phyloP scores from a whole-genome alignment of 2,113 vertebrate genomes.

The Nannospalax galili region DNA sequence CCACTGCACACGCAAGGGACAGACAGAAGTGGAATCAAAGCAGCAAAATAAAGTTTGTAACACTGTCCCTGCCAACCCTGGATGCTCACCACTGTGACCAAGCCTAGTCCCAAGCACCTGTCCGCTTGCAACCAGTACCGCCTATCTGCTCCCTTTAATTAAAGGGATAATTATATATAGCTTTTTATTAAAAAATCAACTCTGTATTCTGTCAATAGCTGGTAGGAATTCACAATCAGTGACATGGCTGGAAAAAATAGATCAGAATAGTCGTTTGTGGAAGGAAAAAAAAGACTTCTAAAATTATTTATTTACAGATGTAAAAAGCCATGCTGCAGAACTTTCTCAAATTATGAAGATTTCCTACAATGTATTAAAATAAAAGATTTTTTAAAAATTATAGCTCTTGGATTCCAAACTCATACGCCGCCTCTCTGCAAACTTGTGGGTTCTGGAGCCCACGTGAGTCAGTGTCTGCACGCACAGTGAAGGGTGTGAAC shows the following conservation, averaged over 20 bases:
- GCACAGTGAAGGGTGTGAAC: constrained; percentile 90
- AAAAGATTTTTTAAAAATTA: constrained; percentile 96
- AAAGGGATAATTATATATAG: constrained; percentile 95
- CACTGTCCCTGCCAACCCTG: constrained; percentile 85
- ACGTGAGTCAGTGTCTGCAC: constrained; percentile 86
- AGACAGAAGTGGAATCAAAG: constrained; percentile 49
- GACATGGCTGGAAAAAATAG: constrained; percentile 89
- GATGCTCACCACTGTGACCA: constrained; percentile 84
- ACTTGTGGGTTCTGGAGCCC: constrained; percentile 82
- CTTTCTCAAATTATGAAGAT: constrained; percentile 97
- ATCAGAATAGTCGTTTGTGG: constrained; percentile 86
- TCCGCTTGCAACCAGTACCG: constrained; percentile 89
- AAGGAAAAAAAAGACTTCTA: constrained; percentile 87
- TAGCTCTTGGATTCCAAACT: constrained; percentile 96
- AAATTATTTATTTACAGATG: constrained; percentile 99
- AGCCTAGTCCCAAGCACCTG: constrained; percentile 87
- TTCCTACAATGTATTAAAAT: constrained; percentile 99
- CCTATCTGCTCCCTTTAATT: constrained; percentile 93
- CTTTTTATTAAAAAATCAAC: constrained; percentile 95
- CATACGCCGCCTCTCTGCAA: constrained; percentile 89
- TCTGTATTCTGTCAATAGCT: constrained; percentile 94
- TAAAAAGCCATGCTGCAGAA: constrained; percentile 98
- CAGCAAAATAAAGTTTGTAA: constrained; percentile 79
- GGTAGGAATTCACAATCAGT: constrained; percentile 97
- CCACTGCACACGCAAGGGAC: constrained; percentile 8